phyloP scores from a whole-genome alignment of 2,888 invertebrate species.

The Halictus ligatus region DNA sequence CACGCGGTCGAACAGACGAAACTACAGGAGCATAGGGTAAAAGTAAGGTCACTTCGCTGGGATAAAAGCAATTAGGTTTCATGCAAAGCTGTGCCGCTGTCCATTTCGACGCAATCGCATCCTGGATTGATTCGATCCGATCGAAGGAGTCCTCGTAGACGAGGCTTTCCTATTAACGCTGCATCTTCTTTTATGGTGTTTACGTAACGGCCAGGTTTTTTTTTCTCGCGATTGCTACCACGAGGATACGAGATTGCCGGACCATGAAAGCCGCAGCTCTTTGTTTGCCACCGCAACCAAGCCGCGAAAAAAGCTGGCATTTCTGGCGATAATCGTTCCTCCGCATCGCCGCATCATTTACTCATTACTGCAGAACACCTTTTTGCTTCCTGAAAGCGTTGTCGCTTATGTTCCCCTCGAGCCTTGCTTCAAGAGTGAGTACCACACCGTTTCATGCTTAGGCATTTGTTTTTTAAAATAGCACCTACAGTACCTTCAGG shows the following conservation, averaged over 20 bases:
- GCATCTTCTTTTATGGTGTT: slow-evolving; percentile 35
- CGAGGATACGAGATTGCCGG: slow-evolving; percentile 37
- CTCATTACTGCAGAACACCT: slow-evolving; percentile 29
- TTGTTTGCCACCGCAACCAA: slow-evolving; percentile 52
- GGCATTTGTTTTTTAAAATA: neutral
- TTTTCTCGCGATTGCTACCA: slow-evolving; percentile 27
- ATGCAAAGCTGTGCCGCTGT: slow-evolving; percentile 39
- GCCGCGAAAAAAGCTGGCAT: slow-evolving; percentile 42
- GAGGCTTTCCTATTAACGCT: slow-evolving; percentile 20
- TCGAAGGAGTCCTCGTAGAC: neutral
- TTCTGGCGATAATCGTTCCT: slow-evolving; percentile 44
- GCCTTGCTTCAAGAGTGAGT: neutral
- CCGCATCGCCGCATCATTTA: slow-evolving; percentile 21
- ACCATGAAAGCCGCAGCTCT: slow-evolving; percentile 58
- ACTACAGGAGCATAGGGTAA: slow-evolving; percentile 40
- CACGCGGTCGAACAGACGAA: neutral
- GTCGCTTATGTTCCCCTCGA: neutral
- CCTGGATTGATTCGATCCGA: slow-evolving; percentile 21
- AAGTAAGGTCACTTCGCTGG: slow-evolving; percentile 33
- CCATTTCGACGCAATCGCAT: slow-evolving; percentile 32
- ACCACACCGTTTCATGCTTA: neutral
- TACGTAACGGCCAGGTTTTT: slow-evolving; percentile 41
- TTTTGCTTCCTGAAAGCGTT: neutral
- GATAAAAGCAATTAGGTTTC: slow-evolving; percentile 53
- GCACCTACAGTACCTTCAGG: neutral